Base-by-base conservation (phyloP, 2,797 vertebrate species). In the Lutjanus argentimaculatus region DNA sequence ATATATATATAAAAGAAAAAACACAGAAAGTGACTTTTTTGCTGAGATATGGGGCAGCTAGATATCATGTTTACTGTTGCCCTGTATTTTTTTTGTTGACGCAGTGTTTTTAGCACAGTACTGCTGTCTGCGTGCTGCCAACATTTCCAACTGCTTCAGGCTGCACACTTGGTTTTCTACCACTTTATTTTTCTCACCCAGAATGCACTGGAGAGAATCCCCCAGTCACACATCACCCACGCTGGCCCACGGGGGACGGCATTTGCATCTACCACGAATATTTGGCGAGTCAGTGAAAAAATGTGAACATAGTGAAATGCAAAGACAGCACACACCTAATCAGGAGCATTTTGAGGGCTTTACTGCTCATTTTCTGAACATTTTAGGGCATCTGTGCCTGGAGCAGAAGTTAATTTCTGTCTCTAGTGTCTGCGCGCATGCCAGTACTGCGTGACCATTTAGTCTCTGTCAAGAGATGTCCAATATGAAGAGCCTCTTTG, bases 391-490 rank as follows among this genome's bases (percentile, higher is more conserved):
- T 75, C 57, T 57, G 70, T 48, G 49, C 21, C 61, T 15, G 21
- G 16, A 66, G 59, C 67, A 70, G 63, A 45, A 59, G 71, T 40
- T 76, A 1, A 77, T 79, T 70, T 82, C 70, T 42, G 75, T 22
- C 82, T 63, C 21, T 0, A 12, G 58, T 22, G 15, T 67, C 13
- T 45, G 1, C 17, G 36, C 65, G 75, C 49, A 9, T 15, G 56
- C 58, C 73, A 49, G 36, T 1, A 8, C 59, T 69, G 69, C 12
- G 45, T 79, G 67, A 74, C 46, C 21, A 57, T 83, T 71, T 61
- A 72, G 72, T 57, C 76, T 69, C 74, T 61, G 77, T 84, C 79
- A 65, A 85, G 63, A 85, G 75, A 84, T 78, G 78, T 91, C n/a
- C 88, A 83, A 77, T 55, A 72, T 15, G 67, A 77, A 78, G 80